Evolutionary conservation across 2,797 vertebrate genomes (phyloP).

Genomic region (Podarcis siculus): DNA sequence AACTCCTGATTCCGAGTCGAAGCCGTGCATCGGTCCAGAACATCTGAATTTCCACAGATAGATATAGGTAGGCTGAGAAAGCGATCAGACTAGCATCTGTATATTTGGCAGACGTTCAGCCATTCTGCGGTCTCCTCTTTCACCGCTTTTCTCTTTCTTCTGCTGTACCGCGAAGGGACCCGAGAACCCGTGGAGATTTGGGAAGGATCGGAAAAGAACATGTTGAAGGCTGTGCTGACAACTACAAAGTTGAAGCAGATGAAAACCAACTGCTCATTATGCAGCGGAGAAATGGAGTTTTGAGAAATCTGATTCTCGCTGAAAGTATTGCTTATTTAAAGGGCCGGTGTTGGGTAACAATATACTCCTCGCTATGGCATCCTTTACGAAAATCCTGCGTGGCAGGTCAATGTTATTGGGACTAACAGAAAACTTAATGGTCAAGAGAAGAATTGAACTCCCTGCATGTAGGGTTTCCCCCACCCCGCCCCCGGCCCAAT

Average conservation of each 20-base stretch:
- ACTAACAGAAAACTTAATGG: too few species aligned
- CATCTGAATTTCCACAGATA: constrained; percentile 59
- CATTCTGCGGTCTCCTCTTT: constrained; percentile 48
- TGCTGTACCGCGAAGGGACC: constrained; percentile 57
- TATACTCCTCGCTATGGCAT: neutral
- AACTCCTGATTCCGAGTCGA: constrained; percentile 22
- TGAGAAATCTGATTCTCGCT: constrained; percentile 28
- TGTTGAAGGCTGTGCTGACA: constrained; percentile 57
- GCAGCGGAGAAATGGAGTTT: constrained; percentile 15
- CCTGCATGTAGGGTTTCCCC: neutral
- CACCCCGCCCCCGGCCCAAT: too few species aligned
- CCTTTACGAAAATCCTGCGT: neutral
- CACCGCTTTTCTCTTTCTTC: constrained; percentile 44
- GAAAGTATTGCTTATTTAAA: neutral
- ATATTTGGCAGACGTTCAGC: constrained; percentile 61
- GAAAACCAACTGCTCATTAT: constrained; percentile 53
- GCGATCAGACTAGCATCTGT: constrained; percentile 60
- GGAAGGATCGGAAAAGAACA: constrained; percentile 59
- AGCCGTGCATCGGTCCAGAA: constrained; percentile 43
- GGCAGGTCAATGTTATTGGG: neutral
- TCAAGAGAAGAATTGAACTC: neutral
- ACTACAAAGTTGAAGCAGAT: constrained; percentile 49
- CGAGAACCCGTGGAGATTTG: constrained; percentile 52
- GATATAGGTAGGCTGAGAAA: constrained; percentile 63
- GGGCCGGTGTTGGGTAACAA: neutral